Evolutionary conservation across 2,797 vertebrate genomes (phyloP), one percentile per base, ranked within the genome.

Genomic region (Chromis chromis): DNA sequence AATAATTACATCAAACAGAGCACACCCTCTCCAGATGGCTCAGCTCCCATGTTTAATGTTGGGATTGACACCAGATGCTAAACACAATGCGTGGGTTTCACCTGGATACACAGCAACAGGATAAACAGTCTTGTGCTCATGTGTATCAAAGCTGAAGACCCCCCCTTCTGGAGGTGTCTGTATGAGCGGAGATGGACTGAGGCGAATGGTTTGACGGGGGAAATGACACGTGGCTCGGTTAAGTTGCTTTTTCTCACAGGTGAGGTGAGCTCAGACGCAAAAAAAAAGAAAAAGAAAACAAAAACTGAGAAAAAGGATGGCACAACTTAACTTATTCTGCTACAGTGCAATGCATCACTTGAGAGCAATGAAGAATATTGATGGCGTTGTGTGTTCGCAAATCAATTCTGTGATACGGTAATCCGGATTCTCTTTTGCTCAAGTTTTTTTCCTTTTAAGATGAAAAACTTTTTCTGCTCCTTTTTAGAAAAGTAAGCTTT

Each of bases 1-100:
- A 69, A 42, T 57, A 79, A 65, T 65, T 54, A 22, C 73, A 72
- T 72, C 57, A 64, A 84, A 74, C 64, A 57, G 61, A 72, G 33
- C 66, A 68, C 60, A 24, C 55, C 65, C 27, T 54, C 57, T 87
- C 83, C 90, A 90, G 88, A 86, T 84, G 86, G 76, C 83, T 80
- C 64, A 12, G 68, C 62, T 80, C 62, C 24, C 61, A 4, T 77
- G 28, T 86, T 86, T 81, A 78, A 80, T 66, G 77, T 54, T 27
- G 58, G 70, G 76, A 83, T 72, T 75, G 73, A 67, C 75, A 65
- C 68, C 81, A 79, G 79, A 77, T 83, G 85, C 66, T 76, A 52
- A 78, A 81, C 81, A 81, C 82, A 70, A 82, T 39, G 66, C 16
- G 79, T 82, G 76, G 81, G 76, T 65, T 85, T 87, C 82, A 87